Conservation (phyloP, 2,888 invertebrate genomes). For the Sipunculus nudus region DNA sequence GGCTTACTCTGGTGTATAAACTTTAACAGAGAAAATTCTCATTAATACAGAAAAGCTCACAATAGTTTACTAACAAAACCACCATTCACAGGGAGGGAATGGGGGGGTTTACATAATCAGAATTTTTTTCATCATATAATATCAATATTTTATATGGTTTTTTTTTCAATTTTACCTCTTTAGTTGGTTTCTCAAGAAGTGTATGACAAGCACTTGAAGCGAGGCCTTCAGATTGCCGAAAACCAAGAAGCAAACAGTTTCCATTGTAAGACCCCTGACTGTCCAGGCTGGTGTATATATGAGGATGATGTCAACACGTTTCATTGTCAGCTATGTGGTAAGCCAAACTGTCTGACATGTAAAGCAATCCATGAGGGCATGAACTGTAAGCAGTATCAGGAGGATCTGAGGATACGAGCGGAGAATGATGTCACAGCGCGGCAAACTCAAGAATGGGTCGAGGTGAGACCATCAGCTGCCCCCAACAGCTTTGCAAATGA, state of each 20-base stretch:
- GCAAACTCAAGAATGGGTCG: conserved; percentile 81
- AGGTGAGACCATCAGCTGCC: conserved; percentile 69
- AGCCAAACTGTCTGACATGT: conserved; percentile 85
- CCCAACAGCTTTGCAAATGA: background rate
- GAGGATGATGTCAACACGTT: conserved; percentile 87
- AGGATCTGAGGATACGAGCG: conserved; percentile 73
- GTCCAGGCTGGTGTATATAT: conserved; percentile 88
- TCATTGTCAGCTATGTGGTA: conserved; percentile 83
- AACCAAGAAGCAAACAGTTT: conserved; percentile 81
- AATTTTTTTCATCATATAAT: too few relatives aligned
- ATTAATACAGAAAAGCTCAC: too few relatives aligned
- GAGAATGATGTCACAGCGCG: conserved; percentile 75
- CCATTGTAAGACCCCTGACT: conserved; percentile 90
- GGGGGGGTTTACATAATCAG: too few relatives aligned
- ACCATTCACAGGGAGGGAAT: too few relatives aligned
- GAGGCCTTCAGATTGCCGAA: conserved; percentile 84
- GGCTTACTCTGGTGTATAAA: too few relatives aligned
- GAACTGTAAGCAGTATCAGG: conserved; percentile 84
- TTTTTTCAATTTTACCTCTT: conserved; percentile 33
- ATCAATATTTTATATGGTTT: too few relatives aligned
- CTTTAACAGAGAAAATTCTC: too few relatives aligned
- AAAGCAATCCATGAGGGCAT: conserved; percentile 83
- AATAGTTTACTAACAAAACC: too few relatives aligned
- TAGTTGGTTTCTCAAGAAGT: conserved; percentile 77
- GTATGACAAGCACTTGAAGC: conserved; percentile 82